Evolutionary conservation across 2,888 invertebrate genomes (phyloP).

Genomic region (Hedya salicella): DNA sequence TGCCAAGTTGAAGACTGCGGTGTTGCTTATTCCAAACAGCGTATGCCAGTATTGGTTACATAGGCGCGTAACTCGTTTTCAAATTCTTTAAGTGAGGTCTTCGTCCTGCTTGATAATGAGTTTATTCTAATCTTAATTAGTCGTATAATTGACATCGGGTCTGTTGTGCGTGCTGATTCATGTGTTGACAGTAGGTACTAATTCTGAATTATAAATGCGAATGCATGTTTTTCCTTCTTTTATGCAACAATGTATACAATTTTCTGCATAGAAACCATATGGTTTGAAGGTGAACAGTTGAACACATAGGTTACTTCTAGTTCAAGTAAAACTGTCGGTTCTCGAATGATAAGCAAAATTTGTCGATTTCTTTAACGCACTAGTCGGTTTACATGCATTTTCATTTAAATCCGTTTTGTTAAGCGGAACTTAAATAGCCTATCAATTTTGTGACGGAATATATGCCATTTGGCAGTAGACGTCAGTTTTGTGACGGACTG

Average conservation of each 20-base stretch:
- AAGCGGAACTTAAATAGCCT: too few relatives aligned
- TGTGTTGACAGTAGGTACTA: not conserved
- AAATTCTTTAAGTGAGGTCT: not conserved
- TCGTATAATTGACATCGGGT: not conserved
- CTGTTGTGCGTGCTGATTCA: not conserved
- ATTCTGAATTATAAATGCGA: not conserved
- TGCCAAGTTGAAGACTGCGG: not conserved
- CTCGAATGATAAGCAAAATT: too few relatives aligned
- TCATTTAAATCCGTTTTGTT: too few relatives aligned
- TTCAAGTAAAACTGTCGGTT: not conserved
- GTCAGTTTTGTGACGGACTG: too few relatives aligned
- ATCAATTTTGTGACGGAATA: too few relatives aligned
- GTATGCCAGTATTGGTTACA: not conserved
- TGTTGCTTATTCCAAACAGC: not conserved
- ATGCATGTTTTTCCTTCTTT: not conserved
- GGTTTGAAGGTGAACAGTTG: not conserved
- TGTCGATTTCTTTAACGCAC: too few relatives aligned
- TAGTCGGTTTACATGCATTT: too few relatives aligned
- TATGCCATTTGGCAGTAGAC: too few relatives aligned
- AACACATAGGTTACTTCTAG: not conserved
- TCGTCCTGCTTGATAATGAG: not conserved
- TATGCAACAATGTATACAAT: too few relatives aligned
- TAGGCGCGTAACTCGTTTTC: not conserved
- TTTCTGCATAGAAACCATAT: too few relatives aligned
- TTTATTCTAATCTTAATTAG: constrained; percentile 7